Base-by-base conservation (phyloP, 30 jellyfish, hydroid and myxozoan species). In the Hydractinia echinata region DNA sequence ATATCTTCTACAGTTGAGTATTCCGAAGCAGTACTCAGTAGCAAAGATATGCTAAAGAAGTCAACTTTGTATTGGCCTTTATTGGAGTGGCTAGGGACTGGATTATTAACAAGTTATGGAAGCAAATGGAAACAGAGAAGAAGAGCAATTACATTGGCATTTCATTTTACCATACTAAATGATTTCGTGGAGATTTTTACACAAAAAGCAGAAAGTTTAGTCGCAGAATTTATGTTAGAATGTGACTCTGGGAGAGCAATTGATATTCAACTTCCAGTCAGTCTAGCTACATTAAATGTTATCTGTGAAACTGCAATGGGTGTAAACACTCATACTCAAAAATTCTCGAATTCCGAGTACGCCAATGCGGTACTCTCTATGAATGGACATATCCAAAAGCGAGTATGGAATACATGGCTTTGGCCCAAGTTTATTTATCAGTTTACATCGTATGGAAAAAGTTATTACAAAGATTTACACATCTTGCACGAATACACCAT, bases 231-330 rank as follows among this genome's bases (percentile, higher is more conserved):
- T 73, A 76, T 83, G n/a, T 13, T 13, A 19, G 53, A 60, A 20
- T 13, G 73, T 50, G 84, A 76, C 54, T 4, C 7, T 15, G 84
- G 84, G 6, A 55, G 60, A 39, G 44, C 85, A 8, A 19, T 80
- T 66, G 82, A 80, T 66, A 66, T 80, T 7, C 87, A 80, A 49
- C 44, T 51, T 20, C 13, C 39, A 20, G 5, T 80, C 55, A 61
- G 83, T 15, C 79, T 60, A 10, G 72, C 67, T 66, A 61, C 85
- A 11, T 69, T 61, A 8, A 69, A 80, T 66, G 51, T 66, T 20
- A 80, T 80, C 1, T 61, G 81, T 61, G 87, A 92, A 67, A 86
- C 98, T 55, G 96, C 98, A 51, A 92, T 92, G 98, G 96, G 98
- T 15, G 93, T 86, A 5, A 83, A 76, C 50, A 62, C 86, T 52